Percentiles rank a stretch among this genome's conserved stretches.
Conservation (phyloP, 1,140 invertebrate genomes). For the Achatina immaculata region DNA sequence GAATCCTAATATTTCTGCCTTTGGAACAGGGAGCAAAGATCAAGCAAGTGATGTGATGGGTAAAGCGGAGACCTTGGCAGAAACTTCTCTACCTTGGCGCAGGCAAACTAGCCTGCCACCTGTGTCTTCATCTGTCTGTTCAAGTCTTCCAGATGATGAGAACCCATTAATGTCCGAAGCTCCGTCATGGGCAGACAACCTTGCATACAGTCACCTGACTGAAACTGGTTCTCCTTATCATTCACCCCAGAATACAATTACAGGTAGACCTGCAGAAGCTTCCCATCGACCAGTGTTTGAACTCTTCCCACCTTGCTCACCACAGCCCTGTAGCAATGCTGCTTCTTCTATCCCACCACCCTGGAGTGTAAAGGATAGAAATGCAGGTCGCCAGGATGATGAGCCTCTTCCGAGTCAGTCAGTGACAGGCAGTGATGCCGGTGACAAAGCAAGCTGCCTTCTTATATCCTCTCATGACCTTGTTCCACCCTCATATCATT, state of each 20-base stretch:
- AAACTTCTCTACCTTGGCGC: constrained; percentile 66
- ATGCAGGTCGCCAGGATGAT: constrained; percentile 10
- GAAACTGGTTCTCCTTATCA: constrained; percentile 63
- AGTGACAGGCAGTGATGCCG: constrained; percentile 29
- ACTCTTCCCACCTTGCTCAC: constrained; percentile 47
- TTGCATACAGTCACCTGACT: constrained; percentile 60
- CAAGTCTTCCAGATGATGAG: constrained; percentile 58
- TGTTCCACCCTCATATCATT: constrained; percentile 55
- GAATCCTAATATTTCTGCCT: not conserved
- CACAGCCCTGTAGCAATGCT: not conserved
- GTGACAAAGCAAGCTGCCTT: constrained; percentile 52
- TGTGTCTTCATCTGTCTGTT: constrained; percentile 48
- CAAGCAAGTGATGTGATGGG: not conserved
- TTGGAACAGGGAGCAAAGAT: not conserved
- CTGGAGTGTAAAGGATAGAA: constrained; percentile 21
- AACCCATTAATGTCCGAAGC: constrained; percentile 57
- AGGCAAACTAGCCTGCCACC: constrained; percentile 47
- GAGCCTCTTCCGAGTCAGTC: constrained; percentile 40
- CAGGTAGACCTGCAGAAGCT: constrained; percentile 31
- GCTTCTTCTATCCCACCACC: constrained; percentile 32
- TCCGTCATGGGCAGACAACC: constrained; percentile 67
- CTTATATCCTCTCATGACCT: constrained; percentile 54
- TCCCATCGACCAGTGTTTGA: constrained; percentile 54
- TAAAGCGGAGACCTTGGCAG: constrained; percentile 54
- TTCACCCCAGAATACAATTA: constrained; percentile 60